phyloP scores from a whole-genome alignment of 2,797 vertebrate genomes.

The Molossus alvarezi region DNA sequence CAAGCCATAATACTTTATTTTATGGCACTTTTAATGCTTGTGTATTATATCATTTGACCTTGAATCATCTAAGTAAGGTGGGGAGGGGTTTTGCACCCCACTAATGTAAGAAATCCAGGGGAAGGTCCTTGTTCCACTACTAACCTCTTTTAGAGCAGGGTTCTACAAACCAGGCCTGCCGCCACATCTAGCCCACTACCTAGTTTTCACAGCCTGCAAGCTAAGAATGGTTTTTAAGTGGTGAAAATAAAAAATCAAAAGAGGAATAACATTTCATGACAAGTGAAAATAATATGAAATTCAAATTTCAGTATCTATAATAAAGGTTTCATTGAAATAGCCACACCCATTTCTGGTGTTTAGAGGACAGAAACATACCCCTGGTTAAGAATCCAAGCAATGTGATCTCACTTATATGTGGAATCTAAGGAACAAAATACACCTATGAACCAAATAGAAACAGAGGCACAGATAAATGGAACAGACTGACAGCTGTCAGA shows the following conservation, averaged over 20 bases:
- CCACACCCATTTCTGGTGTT: neutral
- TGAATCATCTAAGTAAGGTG: neutral
- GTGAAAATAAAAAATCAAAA: constrained; percentile 23
- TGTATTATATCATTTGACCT: neutral
- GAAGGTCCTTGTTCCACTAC: neutral
- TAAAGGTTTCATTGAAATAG: constrained; percentile 11
- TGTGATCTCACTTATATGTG: neutral
- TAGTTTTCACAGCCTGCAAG: neutral
- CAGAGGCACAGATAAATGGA: neutral
- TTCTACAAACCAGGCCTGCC: neutral
- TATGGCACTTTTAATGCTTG: neutral
- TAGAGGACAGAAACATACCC: neutral
- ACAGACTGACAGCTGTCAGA: neutral
- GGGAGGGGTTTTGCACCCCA: neutral
- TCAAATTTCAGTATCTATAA: neutral
- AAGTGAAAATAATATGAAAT: constrained; percentile 30
- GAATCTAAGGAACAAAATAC: neutral
- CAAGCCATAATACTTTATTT: neutral
- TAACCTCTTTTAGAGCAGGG: neutral
- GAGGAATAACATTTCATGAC: neutral
- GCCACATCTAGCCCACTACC: neutral
- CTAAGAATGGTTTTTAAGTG: neutral
- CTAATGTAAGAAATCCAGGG: neutral
- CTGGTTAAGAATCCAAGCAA: neutral
- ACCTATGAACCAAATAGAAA: neutral